These are phyloP conservation scores for Eristalis tenax DNA, from an alignment of 2,888 invertebrate genomes.

Conservation along the genomic window DNA sequence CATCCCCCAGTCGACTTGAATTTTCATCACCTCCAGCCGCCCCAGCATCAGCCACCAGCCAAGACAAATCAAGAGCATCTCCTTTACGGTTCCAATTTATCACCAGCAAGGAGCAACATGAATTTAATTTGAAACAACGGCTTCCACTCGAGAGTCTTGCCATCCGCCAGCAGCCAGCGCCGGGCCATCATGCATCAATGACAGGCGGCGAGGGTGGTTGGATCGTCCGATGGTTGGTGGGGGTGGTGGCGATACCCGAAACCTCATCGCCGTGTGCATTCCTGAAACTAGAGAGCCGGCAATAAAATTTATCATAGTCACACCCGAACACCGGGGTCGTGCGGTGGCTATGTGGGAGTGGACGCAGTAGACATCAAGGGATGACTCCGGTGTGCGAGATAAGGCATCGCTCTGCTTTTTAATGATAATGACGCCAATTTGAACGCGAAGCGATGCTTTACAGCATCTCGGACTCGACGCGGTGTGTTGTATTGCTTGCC, in stretches of 20 bases:
- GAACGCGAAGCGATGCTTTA: conserved; percentile 69
- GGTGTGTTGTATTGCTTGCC: conserved; percentile 26
- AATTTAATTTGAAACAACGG: conserved; percentile 69
- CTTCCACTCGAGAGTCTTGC: conserved; percentile 32
- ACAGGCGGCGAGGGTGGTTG: conserved; percentile 22
- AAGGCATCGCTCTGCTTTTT: conserved; percentile 72
- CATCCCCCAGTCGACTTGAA: conserved; percentile 7
- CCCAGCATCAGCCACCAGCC: neutral
- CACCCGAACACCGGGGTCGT: conserved; percentile 33
- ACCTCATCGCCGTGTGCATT: conserved; percentile 40
- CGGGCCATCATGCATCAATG: conserved; percentile 65
- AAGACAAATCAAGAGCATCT: conserved; percentile 56
- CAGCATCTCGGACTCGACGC: conserved; percentile 12
- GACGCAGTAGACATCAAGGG: neutral
- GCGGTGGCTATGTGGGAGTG: neutral
- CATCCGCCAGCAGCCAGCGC: conserved; percentile 12
- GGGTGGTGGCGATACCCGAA: neutral
- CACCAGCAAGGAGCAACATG: conserved; percentile 58
- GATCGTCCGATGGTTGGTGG: too few species aligned
- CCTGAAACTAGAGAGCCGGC: conserved; percentile 59
- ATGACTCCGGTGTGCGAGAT: conserved; percentile 48
- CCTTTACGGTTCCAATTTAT: conserved; percentile 67
- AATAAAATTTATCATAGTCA: conserved; percentile 72
- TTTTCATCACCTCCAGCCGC: conserved; percentile 46
- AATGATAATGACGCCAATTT: conserved; percentile 76